Evolutionary conservation across 2,113 vertebrate genomes (phyloP), one percentile per base, ranked within the genome.

Genomic region (Leptodactylus fuscus): DNA sequence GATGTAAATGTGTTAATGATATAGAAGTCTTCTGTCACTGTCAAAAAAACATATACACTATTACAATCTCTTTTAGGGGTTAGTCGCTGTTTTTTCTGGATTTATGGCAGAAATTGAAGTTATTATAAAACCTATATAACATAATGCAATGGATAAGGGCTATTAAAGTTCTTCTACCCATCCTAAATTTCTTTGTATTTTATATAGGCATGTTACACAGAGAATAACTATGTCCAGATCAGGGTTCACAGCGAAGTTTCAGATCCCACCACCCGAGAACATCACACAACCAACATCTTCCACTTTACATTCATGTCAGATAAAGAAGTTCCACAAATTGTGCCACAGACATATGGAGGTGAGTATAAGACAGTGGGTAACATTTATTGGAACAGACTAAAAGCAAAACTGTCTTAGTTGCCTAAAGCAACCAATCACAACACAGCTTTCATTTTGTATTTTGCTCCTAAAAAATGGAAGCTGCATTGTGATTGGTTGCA

Each of bases 201-300:
- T 88, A 20, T 8, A 53, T 90, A 99, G 98, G 97, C 99, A 60
- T 99, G 97, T 88, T 99, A 96, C 90, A 98, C 97, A 13, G 93
- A 97, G 89, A 92, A 89, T 48, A 95, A 94, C 55, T 91, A 96
- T 89, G 95, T 99, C 91, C 98, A 99, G 92, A 91, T 99, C 87
- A 92, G 98, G 93, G 97, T 99, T 82, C 97, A 99, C 93, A 99
- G 94, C 27, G 97, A 98, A 87, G 97, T 99, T 83, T 94, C 96
- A 20, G 96, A 98, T 91, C 94, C 97, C 18, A 88, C 95, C 77
- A 93, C 94, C 48, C 91, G 88, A n/a, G 94, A 97, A 73, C 96
- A 99, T 88, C 95, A 90, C 75, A 99, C 97, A 81, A 99, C 98
- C 88, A 98, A 99, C 84, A 91, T 97, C 87, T 99, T 99, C 91